Evolutionary conservation across 2,113 vertebrate species (phyloP).

Genomic region (Podarcis cretensis): DNA sequence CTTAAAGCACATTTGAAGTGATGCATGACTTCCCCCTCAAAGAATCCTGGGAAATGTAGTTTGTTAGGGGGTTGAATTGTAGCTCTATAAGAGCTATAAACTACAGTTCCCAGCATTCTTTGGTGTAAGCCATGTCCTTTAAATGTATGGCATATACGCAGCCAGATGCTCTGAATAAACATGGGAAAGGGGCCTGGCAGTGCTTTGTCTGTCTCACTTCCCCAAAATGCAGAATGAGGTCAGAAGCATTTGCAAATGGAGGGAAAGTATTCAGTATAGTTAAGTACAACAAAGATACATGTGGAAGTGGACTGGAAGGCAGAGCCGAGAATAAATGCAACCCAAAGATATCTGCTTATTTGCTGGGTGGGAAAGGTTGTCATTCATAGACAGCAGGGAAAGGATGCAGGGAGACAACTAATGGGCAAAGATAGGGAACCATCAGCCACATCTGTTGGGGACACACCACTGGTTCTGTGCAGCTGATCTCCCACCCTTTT

Average conservation of each 20-base stretch:
- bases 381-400: constrained; percentile 11
- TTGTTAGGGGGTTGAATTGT: too few species aligned
- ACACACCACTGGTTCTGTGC: constrained; percentile 49
- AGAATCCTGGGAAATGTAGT: too few species aligned
- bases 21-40: too few species aligned
- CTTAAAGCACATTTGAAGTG: too few species aligned
- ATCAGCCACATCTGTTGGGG: constrained; percentile 56
- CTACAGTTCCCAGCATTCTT: too few species aligned
- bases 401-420: not conserved
- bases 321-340: not conserved
- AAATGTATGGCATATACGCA: too few species aligned
- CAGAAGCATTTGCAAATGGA: not conserved
- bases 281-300: not conserved
- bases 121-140: too few species aligned
- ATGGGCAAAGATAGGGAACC: constrained; percentile 46
- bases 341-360: not conserved
- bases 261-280: not conserved
- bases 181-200: not conserved
- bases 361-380: not conserved
- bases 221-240: not conserved
- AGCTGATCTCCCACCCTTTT: constrained; percentile 55
- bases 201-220: not conserved
- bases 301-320: not conserved
- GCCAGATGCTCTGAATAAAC: not conserved
- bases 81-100: too few species aligned